These are phyloP conservation scores for Cossypha niveicapilla DNA, from an alignment of 2,797 vertebrate genomes.

Conservation along the genomic window DNA sequence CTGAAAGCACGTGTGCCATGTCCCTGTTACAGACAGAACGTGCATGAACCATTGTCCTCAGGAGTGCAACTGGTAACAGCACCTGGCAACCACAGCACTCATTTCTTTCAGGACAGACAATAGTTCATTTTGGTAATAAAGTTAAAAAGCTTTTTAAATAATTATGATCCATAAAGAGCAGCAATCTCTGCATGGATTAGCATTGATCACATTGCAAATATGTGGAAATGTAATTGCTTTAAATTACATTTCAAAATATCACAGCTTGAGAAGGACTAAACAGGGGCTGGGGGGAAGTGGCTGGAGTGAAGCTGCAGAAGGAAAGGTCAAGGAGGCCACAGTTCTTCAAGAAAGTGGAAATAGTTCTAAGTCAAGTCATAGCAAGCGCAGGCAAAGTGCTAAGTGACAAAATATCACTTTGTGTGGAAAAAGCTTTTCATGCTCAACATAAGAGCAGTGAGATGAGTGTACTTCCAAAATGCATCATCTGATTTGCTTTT, in stretches of 20 bases:
- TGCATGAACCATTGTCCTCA: neutral
- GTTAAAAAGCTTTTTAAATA: neutral
- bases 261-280: neutral
- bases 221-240: neutral
- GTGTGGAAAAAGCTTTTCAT: neutral
- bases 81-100: neutral
- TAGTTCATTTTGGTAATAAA: neutral
- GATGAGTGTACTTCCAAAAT: neutral
- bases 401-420: neutral
- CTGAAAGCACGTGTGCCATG: neutral
- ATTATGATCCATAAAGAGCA: neutral
- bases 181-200: neutral
- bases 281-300: rapidly evolving
- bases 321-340: neutral
- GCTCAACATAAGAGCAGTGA: neutral
- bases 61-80: neutral
- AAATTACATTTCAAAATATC: neutral
- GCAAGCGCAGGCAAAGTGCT: neutral
- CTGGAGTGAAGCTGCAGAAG: neutral
- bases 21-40: neutral
- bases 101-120: neutral
- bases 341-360: neutral
- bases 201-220: neutral
- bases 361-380: neutral
- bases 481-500: neutral